Evolutionary conservation across 1,140 invertebrate genomes (phyloP), one percentile per base, ranked within the genome.

Genomic region (Coelopa frigida): DNA sequence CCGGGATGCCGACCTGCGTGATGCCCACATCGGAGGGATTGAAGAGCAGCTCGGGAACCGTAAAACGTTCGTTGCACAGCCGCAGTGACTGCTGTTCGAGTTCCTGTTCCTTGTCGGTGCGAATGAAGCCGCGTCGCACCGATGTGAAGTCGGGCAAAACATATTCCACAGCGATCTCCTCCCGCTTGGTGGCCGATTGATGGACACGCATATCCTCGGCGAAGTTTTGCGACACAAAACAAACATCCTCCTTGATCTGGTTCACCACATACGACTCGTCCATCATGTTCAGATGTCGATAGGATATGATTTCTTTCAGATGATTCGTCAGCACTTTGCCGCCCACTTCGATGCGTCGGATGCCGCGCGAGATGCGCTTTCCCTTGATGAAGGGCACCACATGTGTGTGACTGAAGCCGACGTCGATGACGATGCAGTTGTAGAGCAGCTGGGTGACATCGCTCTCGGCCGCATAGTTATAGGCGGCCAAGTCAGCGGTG

Each of bases 261-360:
- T 99, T 99, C 8, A 99, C 94, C 1, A 99, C 93, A 73, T 93
- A 95, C 0, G 94, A 98, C 72, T 99, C 97, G 68, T 99, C 95
- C 89, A 98, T 94, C 0, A 99, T 94, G 76, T 99, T 90, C 14
- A 99, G 72, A 59, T 99, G 94, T 27, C 94, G 77, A 49, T 68
- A 68, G 0, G 95, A 98, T 49, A 98, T 86, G 8, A 98, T 83
- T 71, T 99, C 96, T 68, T 99, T 99, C 26, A 99, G 72, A 72
- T 99, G 91, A 76, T 99, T 99, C 0, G 97, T 99, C 37, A 99
- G 36, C 14, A 94, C 75, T 75, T 99, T 99, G 0, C 97, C 96
- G 8, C 96, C 97, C 49, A 99, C 78, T 74, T 98, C 89, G 46
- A 99, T 85, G 52, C 96, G 79, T 52, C 79, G 72, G 42, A 91